Percentiles rank a stretch among this genome's conserved stretches.
Evolutionary conservation across 1,140 invertebrate species (phyloP).

Genomic region (Harpegnathos saltator): DNA sequence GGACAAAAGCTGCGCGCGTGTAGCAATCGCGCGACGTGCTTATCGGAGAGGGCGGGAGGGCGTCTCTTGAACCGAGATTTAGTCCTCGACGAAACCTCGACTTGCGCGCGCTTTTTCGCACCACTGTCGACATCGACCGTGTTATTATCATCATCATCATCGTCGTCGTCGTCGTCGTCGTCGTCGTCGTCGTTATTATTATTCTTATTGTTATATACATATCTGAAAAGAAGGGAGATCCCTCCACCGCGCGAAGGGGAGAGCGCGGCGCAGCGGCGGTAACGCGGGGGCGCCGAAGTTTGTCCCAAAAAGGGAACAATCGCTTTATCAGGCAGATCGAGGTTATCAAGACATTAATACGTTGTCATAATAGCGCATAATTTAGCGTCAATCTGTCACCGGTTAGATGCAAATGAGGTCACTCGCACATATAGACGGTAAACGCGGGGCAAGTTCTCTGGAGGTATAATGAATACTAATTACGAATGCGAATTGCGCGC

Average conservation of each 20-base stretch:
- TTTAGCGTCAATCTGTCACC: background rate
- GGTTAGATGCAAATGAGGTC: constrained; percentile 16
- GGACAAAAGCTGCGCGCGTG: constrained; percentile 78
- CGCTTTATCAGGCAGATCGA: too few species aligned
- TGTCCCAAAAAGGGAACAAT: background rate
- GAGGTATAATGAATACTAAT: constrained; percentile 35
- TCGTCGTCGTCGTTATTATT: too few species aligned
- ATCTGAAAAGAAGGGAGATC: too few species aligned
- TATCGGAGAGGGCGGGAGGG: background rate
- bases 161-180: too few species aligned
- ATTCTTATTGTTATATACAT: too few species aligned
- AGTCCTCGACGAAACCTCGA: constrained; percentile 1
- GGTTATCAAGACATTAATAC: background rate
- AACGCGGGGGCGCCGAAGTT: too few species aligned
- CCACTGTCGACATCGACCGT: too few species aligned
- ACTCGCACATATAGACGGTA: background rate
- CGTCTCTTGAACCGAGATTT: background rate
- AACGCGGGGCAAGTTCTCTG: constrained; percentile 1
- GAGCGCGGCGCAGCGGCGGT: too few species aligned
- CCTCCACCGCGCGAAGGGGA: too few species aligned
- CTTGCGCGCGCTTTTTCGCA: constrained; percentile 7
- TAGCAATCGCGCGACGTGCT: constrained; percentile 67
- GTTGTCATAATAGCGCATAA: background rate
- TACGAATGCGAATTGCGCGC: constrained; percentile 10
- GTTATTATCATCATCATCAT: too few species aligned